A percentile compares a stretch with the other conserved stretches of the same genome.
Conservation (phyloP, 2,888 invertebrate species). For the Nephrotoma flavescens region DNA sequence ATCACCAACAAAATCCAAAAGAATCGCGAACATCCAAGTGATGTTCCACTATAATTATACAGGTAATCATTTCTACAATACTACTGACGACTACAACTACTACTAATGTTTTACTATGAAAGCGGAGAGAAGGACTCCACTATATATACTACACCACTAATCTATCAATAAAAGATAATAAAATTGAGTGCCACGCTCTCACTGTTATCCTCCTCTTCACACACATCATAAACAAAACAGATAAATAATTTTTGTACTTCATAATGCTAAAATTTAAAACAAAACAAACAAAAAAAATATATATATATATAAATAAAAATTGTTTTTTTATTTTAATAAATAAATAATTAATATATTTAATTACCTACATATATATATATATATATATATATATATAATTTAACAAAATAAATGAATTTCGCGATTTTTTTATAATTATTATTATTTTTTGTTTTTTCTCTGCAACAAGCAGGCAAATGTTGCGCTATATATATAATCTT, state of each 20-base stretch:
- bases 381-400: neutral
- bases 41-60: conserved; percentile 7
- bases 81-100: neutral
- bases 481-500: neutral
- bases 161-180: neutral
- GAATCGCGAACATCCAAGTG: conserved; percentile 11
- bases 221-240: conserved; percentile 1
- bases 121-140: neutral
- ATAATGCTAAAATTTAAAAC: neutral
- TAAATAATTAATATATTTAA: neutral
- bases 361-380: neutral
- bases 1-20: conserved; percentile 8
- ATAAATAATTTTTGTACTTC: neutral
- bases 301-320: neutral
- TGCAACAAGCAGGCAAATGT: neutral
- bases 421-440: neutral
- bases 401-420: neutral
- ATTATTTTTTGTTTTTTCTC: neutral
- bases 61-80: conserved; percentile 2
- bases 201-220: neutral
- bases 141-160: neutral
- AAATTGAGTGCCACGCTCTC: neutral
- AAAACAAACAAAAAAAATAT: neutral
- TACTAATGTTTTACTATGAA: neutral
- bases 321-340: neutral